Percentiles rank a stretch among this genome's conserved stretches.
phyloP scores from a whole-genome alignment of 64 coral and sea anemone species.

The Porites australiensis region DNA sequence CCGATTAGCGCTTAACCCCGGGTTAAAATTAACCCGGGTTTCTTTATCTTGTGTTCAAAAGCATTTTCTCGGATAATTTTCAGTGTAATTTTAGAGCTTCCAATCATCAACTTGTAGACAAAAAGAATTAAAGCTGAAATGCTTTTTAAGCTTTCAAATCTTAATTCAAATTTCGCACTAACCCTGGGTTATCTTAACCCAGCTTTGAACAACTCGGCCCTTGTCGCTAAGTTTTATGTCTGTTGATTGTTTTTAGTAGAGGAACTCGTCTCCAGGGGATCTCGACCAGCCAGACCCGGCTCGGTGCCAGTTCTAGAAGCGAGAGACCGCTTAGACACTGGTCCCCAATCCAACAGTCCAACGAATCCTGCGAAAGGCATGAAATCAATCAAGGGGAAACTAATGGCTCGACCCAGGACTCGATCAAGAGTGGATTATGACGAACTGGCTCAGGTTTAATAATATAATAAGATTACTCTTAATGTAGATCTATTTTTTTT shows the following conservation, averaged over 20 bases:
- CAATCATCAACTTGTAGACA: too few relatives aligned
- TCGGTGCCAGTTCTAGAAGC: slow-evolving; percentile 24
- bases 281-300: slow-evolving; percentile 9
- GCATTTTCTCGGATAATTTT: too few relatives aligned
- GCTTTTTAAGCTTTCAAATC: too few relatives aligned
- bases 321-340: slow-evolving; percentile 49
- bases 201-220: not conserved
- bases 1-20: too few relatives aligned
- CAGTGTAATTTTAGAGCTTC: too few relatives aligned
- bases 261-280: slow-evolving; percentile 27
- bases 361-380: slow-evolving; percentile 48
- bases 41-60: too few relatives aligned
- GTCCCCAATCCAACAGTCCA: slow-evolving; percentile 9
- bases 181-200: too few relatives aligned
- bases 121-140: too few relatives aligned
- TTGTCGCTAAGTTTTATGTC: not conserved
- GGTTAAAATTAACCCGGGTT: too few relatives aligned
- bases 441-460: slow-evolving; percentile 59
- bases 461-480: not conserved
- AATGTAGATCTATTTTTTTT: not conserved
- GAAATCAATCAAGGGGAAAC: slow-evolving; percentile 65
- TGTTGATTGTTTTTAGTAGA: slow-evolving; percentile 12
- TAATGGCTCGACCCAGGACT: slow-evolving; percentile 50
- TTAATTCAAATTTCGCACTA: too few relatives aligned
- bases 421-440: slow-evolving; percentile 50